These are phyloP conservation scores for Capromys pilorides DNA, from an alignment of 2,797 vertebrate genomes.

Conservation along the genomic window DNA sequence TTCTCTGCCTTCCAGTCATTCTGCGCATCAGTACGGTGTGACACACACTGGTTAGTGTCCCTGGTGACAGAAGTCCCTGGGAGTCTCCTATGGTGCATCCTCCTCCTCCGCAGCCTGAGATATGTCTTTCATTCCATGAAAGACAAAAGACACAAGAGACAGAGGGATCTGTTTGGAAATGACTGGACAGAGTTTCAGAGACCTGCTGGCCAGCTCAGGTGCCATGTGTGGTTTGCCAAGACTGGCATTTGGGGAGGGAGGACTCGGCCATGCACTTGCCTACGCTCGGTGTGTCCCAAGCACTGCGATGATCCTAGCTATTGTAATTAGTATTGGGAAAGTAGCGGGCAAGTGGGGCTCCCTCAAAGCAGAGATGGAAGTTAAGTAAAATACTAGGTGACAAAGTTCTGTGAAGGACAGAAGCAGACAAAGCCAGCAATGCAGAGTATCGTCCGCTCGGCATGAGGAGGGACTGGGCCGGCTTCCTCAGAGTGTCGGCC, in stretches of 20 bases:
- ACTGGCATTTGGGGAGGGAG: fast-evolving
- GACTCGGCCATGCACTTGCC: background rate
- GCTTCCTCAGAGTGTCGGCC: background rate
- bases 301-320: fast-evolving
- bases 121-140: too few relatives aligned
- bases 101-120: background rate
- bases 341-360: background rate
- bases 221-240: background rate
- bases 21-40: background rate
- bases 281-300: background rate
- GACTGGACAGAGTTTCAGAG: background rate
- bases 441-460: background rate
- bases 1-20: background rate
- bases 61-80: background rate
- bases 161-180: background rate
- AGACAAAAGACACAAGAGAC: background rate
- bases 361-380: background rate
- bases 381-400: background rate
- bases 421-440: background rate
- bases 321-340: background rate
- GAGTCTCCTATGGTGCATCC: background rate
- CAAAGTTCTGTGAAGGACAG: background rate
- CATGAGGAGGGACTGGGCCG: fast-evolving
- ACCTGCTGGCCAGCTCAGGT: background rate
- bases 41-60: fast-evolving